Conservation (phyloP, 2,888 invertebrate genomes). For the Phymatocera aterrima region DNA sequence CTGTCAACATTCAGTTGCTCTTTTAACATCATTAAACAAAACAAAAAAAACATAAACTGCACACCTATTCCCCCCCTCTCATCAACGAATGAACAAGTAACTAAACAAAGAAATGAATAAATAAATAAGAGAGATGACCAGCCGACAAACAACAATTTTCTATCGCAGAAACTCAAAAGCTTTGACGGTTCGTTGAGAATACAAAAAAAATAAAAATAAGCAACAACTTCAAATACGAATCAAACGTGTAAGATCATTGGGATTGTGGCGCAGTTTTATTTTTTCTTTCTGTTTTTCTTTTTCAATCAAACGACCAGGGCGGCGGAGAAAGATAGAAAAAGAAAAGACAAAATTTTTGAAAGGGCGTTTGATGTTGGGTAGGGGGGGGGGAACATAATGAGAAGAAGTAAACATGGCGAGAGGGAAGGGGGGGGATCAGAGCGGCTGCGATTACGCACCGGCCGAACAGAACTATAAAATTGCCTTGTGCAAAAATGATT, state of each 20-base stretch:
- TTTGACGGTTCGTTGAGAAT: background rate
- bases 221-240: too few species aligned
- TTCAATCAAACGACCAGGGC: too few species aligned
- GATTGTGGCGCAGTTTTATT: background rate
- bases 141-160: background rate
- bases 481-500: constrained; percentile 70
- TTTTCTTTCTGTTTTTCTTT: too few species aligned
- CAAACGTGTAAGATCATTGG: background rate
- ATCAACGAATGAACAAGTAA: constrained; percentile 59
- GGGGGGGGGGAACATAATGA: background rate
- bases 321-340: too few species aligned
- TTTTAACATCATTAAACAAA: constrained; percentile 64
- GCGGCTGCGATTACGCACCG: constrained; percentile 54
- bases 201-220: too few species aligned
- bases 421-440: constrained; percentile 44
- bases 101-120: constrained; percentile 42
- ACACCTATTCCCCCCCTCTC: constrained; percentile 60
- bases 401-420: background rate
- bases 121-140: background rate
- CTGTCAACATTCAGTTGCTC: constrained; percentile 58
- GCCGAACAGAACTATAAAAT: constrained; percentile 67
- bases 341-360: background rate
- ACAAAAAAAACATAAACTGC: constrained; percentile 64
- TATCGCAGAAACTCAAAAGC: constrained; percentile 46
- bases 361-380: background rate